Evolutionary conservation across 2,888 invertebrate genomes (phyloP), one percentile per base, ranked within the genome.

Genomic region (Brachyopa scutellaris): DNA sequence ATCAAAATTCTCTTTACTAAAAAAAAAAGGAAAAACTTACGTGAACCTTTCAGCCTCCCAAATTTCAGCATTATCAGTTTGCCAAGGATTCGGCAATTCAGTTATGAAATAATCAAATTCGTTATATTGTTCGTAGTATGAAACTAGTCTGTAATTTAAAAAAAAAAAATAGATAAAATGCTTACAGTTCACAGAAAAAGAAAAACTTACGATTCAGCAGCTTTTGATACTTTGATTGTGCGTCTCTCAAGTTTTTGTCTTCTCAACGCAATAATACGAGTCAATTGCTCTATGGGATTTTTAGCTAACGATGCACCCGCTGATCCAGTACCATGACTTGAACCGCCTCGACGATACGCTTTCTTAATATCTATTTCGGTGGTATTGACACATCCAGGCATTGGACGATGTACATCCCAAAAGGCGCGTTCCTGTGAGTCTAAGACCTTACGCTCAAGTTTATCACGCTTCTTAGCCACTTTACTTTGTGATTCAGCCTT

Each of bases 351-450:
- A 21, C 95, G 93, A 82, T 95, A 98, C 49, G 97, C 94, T 91
- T 99, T 99, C 91, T 97, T 97, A 42, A 99, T 98, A 90, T 99
- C 99, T 88, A 99, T 94, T 91, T 99, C 99, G 0, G 99, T 99
- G 0, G 99, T 99, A 91, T 99, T 99, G 31, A 99, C 98, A 91
- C 98, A 99, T 64, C 99, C 99, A 6, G 99, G 99, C 95, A 99
- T 98, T 7, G 99, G 99, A 87, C 99, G 93, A 90, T 99, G 99
- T 0, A 99, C 98, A 91, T 99, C 99, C 99, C 99, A 99, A 91
- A 99, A 99, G 0, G 99, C 99, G 85, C 99, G 91, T 91, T 99
- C 99, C 90, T 99, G 99, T 87, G 98, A 99, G 91, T 99, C 99
- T 73, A 99, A 91, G 7, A 99, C 98, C 91, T 99, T 99, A 47